Evolutionary conservation across 2,888 invertebrate species (phyloP).

Genomic region (Thymelicus acteon): DNA sequence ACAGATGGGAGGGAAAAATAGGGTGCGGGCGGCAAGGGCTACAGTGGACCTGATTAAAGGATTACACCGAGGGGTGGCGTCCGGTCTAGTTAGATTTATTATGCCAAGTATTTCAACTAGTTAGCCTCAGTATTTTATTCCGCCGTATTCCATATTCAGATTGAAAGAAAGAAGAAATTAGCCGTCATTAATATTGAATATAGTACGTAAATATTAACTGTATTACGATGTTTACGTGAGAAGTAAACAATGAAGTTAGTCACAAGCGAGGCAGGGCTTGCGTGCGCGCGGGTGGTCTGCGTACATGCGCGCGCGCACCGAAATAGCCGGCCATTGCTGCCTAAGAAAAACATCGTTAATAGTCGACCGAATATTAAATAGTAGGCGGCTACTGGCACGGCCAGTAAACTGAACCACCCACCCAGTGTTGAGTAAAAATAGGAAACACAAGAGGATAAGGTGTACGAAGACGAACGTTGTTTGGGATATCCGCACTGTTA

Average conservation of each 20-base stretch:
- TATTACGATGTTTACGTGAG: constrained; percentile 49
- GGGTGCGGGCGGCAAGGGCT: constrained; percentile 81
- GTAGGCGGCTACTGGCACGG: constrained; percentile 74
- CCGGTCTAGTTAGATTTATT: constrained; percentile 84
- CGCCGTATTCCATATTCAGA: constrained; percentile 21
- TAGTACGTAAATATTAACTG: constrained; percentile 15
- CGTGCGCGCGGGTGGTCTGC: constrained; percentile 70
- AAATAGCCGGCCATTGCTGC: constrained; percentile 72
- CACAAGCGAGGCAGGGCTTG: constrained; percentile 39
- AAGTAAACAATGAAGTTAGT: constrained; percentile 57
- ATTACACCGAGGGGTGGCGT: constrained; percentile 79
- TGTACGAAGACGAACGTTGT: constrained; percentile 46
- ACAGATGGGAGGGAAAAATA: constrained; percentile 76
- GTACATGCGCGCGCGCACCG: constrained; percentile 64
- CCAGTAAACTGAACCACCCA: constrained; percentile 78
- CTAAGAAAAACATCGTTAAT: constrained; percentile 82
- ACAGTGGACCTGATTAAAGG: constrained; percentile 84
- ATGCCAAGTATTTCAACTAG: constrained; percentile 81
- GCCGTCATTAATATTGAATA: not conserved
- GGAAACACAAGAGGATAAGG: constrained; percentile 41
- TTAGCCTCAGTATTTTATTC: constrained; percentile 57
- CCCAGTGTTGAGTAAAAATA: constrained; percentile 66
- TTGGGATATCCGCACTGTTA: constrained; percentile 54
- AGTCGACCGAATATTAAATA: constrained; percentile 74
- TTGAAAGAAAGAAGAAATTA: not conserved